Evolutionary conservation across 2,797 vertebrate genomes (phyloP), one percentile per base, ranked within the genome.

Genomic region (Muscicapa striata): DNA sequence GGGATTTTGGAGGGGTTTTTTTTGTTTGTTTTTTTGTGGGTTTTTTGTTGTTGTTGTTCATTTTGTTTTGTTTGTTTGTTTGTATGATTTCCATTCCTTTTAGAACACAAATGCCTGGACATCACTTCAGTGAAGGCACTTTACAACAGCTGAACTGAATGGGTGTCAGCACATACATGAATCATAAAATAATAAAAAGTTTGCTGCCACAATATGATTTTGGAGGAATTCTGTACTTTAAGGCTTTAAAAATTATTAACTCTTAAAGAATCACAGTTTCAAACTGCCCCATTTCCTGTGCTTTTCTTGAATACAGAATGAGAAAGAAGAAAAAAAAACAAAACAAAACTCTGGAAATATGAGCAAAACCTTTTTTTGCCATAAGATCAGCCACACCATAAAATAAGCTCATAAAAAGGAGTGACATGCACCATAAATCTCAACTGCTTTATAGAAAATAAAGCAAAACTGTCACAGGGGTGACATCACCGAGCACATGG

Each of bases 351-450:
- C 36, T 69, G 48, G 40, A 85, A 95, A 63, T 62, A 58, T 2
- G 23, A 81, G 27, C 29, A 63, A 89, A 93, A 89, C 51, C 34
- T 95, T 90, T 95, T 59, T 81, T 91, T 82, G 67, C 67, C 73
- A 30, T 49, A 88, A 81, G 77, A 88, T 86, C 66, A 55, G 59
- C 59, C 84, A 73, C 40, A 45, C 5, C 41, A 58, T 67, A 84
- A 84, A 89, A 84, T 63, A 91, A 90, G 49, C 48, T 79, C 83
- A 79, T 75, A 84, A 87, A 89, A 91, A 69, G n/a, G 45, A 92
- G 43, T n/a, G 36, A 74, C 70, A 70, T 30, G 59, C 83, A 54
- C 52, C 38, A 76, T 90, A 94, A 87, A 91, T 82, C 63, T 84
- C 70, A 79, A 61, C 48, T 76, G 57, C 49, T 90, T 70, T 76